A percentile compares a stretch with the other conserved stretches of the same genome.
Conservation (phyloP, 1,140 invertebrate species). For the Bursaphelenchus mucronatus region DNA sequence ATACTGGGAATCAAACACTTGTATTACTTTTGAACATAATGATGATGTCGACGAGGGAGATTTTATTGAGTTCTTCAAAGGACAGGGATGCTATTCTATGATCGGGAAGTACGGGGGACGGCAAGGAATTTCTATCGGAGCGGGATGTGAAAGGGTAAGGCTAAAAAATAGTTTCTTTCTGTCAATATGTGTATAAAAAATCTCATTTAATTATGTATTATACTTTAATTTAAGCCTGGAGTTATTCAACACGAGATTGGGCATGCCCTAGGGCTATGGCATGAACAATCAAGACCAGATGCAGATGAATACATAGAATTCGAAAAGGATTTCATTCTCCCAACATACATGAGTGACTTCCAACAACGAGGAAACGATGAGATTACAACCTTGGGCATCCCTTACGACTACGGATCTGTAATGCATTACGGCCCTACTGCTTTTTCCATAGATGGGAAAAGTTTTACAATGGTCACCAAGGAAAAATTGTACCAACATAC, state of each 20-base stretch:
- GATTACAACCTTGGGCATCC: conserved; percentile 59
- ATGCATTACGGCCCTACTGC: conserved; percentile 64
- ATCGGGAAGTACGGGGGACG: conserved; percentile 56
- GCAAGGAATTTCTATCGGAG: conserved; percentile 58
- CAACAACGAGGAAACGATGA: conserved; percentile 52
- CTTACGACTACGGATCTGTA: conserved; percentile 63
- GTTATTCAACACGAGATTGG: conserved; percentile 64
- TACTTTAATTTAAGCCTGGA: conserved; percentile 41
- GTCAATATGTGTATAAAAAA: neutral
- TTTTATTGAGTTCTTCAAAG: conserved; percentile 59
- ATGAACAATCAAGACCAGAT: conserved; percentile 62
- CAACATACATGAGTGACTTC: conserved; percentile 54
- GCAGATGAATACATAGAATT: conserved; percentile 54
- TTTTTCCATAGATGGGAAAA: conserved; percentile 51
- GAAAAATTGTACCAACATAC: conserved; percentile 47
- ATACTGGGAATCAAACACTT: conserved; percentile 57
- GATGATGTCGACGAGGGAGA: conserved; percentile 43
- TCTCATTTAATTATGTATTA: conserved; percentile 9
- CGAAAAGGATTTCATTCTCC: conserved; percentile 61
- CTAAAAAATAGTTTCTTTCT: neutral
- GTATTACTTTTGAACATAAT: conserved; percentile 48
- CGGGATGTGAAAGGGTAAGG: conserved; percentile 51
- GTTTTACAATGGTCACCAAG: conserved; percentile 46
- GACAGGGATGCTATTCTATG: conserved; percentile 60
- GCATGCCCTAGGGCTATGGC: conserved; percentile 62